A percentile compares a stretch with the other conserved stretches of the same genome.
Evolutionary conservation across 2,888 invertebrate species (phyloP).

Genomic region (Diplolepis rosae): DNA sequence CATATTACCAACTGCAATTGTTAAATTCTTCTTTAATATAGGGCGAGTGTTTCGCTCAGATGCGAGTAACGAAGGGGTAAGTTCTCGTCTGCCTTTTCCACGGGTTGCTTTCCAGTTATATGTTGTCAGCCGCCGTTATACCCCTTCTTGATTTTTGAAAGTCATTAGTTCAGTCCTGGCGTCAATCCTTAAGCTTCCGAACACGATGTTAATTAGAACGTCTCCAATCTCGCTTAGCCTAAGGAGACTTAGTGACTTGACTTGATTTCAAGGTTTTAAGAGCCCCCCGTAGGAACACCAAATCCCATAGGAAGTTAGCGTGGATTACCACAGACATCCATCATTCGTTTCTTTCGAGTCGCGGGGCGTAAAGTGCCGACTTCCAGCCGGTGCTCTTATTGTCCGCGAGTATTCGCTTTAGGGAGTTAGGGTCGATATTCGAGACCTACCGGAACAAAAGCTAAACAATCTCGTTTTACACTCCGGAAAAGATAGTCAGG

Average conservation of each 20-base stretch:
- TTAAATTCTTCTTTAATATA: too few species aligned
- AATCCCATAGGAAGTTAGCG: constrained; percentile 72
- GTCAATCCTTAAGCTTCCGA: constrained; percentile 64
- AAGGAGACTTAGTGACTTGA: constrained; percentile 69
- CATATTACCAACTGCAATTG: too few species aligned
- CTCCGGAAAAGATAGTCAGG: background rate
- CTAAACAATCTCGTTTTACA: background rate
- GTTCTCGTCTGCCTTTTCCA: too few species aligned
- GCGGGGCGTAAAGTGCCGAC: too few species aligned
- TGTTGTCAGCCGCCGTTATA: too few species aligned
- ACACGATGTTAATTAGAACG: constrained; percentile 73
- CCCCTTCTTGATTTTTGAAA: constrained; percentile 64
- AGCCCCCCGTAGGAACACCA: constrained; percentile 55
- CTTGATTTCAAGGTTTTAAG: constrained; percentile 71
- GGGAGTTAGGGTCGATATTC: constrained; percentile 47
- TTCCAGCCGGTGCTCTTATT: constrained; percentile 39
- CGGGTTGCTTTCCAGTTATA: too few species aligned
- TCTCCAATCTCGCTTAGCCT: constrained; percentile 50
- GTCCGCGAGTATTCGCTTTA: constrained; percentile 39
- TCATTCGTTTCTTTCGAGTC: constrained; percentile 67
- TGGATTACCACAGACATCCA: constrained; percentile 72
- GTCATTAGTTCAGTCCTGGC: constrained; percentile 47
- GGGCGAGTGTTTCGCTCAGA: too few species aligned
- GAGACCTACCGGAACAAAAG: constrained; percentile 26
- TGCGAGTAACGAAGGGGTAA: too few species aligned